Percentiles rank a stretch among this genome's conserved stretches.
Conservation (phyloP, 1,140 invertebrate genomes). For the Rhyzopertha dominica region DNA sequence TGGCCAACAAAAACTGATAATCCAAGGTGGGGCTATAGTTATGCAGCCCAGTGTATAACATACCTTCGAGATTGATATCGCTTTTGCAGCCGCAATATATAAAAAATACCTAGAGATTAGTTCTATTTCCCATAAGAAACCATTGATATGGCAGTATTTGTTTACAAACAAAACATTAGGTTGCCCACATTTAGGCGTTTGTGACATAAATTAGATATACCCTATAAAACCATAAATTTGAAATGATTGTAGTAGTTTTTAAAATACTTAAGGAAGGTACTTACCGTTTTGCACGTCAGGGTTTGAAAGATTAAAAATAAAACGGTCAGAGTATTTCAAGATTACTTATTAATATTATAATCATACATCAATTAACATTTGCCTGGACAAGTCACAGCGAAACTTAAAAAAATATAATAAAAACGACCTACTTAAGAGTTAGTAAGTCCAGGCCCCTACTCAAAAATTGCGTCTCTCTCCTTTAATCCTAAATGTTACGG, state of each 20-base stretch:
- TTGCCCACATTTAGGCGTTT: not conserved
- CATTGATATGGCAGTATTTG: not conserved
- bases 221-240: no score
- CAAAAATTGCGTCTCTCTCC: conserved; percentile 5
- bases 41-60: not conserved
- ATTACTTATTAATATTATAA: conserved; percentile 32
- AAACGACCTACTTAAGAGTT: conserved; percentile 34
- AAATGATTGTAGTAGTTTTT: no score
- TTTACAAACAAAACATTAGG: not conserved
- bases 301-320: not conserved
- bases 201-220: not conserved
- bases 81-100: not conserved
- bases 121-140: no score
- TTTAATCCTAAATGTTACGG: not conserved
- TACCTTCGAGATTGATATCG: not conserved
- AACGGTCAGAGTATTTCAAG: not conserved
- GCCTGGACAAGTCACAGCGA: conserved; percentile 39
- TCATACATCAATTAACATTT: conserved; percentile 39
- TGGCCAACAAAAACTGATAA: no score
- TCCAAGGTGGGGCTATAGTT: no score
- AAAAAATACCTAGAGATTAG: no score
- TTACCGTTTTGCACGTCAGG: not conserved
- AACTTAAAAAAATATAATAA: conserved; percentile 37
- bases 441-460: conserved; percentile 36
- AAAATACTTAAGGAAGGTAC: no score